phyloP scores from a whole-genome alignment of 1,140 invertebrate species.

The Onthophagus taurus region DNA sequence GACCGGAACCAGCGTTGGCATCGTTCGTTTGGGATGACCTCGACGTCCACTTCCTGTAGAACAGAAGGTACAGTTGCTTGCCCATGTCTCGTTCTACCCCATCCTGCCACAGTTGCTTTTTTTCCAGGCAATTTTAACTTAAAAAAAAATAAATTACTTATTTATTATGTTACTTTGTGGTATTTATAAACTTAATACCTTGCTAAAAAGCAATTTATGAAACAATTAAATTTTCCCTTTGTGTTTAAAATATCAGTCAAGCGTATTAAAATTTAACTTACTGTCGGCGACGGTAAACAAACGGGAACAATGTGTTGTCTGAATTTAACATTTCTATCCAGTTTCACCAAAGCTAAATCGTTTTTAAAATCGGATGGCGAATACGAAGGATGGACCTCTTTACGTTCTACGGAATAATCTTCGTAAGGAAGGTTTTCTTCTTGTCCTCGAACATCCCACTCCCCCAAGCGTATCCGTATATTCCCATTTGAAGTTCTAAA shows the following conservation, averaged over 20 bases:
- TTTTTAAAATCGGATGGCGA: slow-evolving; percentile 82
- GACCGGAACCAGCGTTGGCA: slow-evolving; percentile 87
- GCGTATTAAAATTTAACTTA: slow-evolving; percentile 17
- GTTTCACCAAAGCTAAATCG: slow-evolving; percentile 76
- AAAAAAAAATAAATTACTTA: slow-evolving; percentile 13
- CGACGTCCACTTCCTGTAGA: slow-evolving; percentile 64
- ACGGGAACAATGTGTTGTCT: slow-evolving; percentile 86
- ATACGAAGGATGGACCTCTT: slow-evolving; percentile 83
- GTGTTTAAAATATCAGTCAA: not conserved
- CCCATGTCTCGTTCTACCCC: slow-evolving; percentile 79
- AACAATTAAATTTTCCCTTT: not conserved
- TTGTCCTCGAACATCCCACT: slow-evolving; percentile 81
- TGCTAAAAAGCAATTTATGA: too few species aligned
- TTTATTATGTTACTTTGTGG: too few species aligned
- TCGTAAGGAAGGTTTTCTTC: slow-evolving; percentile 76
- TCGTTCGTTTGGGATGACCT: slow-evolving; percentile 84
- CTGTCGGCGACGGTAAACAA: slow-evolving; percentile 44
- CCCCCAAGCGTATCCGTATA: slow-evolving; percentile 76
- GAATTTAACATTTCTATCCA: slow-evolving; percentile 68
- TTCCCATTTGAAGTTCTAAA: slow-evolving; percentile 69
- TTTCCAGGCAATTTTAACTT: slow-evolving; percentile 62
- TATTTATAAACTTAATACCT: too few species aligned
- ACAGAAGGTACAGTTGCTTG: slow-evolving; percentile 68
- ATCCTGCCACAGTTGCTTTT: slow-evolving; percentile 81
- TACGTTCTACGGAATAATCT: slow-evolving; percentile 78